Base-by-base conservation (phyloP, 92 coral and sea anemone species). In the Siderastrea siderea region DNA sequence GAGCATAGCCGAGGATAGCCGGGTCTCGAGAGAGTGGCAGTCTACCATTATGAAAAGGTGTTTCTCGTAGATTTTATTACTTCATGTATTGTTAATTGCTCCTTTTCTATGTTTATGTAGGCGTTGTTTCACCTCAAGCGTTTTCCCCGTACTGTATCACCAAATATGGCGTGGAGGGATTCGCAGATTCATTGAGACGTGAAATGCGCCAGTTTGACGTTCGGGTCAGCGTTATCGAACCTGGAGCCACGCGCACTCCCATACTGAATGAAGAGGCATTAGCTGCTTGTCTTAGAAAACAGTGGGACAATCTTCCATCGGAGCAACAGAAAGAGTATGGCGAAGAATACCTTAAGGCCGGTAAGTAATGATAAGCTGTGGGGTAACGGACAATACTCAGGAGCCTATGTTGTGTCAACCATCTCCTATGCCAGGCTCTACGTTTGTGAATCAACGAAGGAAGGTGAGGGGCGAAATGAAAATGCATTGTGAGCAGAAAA, bases 131-230 rank as follows among this genome's bases (percentile, higher is more conserved):
- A 47, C 77, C 77, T 44, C 52, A 78, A 68, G 17, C 76, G 17
- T 65, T 85, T 66, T 67, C 77, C 1, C 89, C 95, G 5, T 95
- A 95, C 76, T 86, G 91, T 49, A 52, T 89, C 74, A 52, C 91
- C 45, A 95, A 95, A 68, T 93, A 91, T 89, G 98, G 93, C 78
- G 91, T 95, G 6, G 98, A 95, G 64, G 96, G 93, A n/a, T 95
- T 95, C 62, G 92, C 92, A 12, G 98, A 95, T 75, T 89, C 96
- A 5, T 52, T 95, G 77, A 93, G 98, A 38, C 86, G 94, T 2
- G 98, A 95, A 81, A 84, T 95, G 93, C 75, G 79, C 71, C 64
- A 68, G 52, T 95, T 90, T 87, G 85, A 55, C 14, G 87, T 95
- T 26, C 90, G 78, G 48, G 94, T 93, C 65, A 84, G 83, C 52